Evolutionary conservation across 2,797 vertebrate genomes (phyloP).

Genomic region (Merluccius polli): DNA sequence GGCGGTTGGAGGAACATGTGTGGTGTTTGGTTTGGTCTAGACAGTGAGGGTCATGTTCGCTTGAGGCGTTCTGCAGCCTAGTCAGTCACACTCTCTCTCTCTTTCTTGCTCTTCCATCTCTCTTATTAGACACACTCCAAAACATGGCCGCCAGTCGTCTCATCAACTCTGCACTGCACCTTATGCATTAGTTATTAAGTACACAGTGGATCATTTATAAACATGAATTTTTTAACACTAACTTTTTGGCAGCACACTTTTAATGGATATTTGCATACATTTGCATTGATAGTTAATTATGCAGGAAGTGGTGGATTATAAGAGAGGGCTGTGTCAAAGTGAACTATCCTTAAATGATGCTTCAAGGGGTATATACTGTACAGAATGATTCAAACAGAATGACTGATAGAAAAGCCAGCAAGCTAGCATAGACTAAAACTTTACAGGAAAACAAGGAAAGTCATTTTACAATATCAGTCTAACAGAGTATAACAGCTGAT

Average conservation of each 20-base stretch:
- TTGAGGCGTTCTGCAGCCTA: constrained; percentile 33
- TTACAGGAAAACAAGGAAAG: no score
- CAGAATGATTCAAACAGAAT: no score
- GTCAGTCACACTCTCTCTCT: not conserved
- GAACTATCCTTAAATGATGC: not conserved
- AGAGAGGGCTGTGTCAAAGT: not conserved
- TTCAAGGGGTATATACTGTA: no score
- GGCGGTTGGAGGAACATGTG: not conserved
- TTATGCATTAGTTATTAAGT: constrained; percentile 37
- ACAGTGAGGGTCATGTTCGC: constrained; percentile 40
- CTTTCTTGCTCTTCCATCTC: not conserved
- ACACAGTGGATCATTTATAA: constrained; percentile 35
- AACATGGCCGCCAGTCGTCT: not conserved
- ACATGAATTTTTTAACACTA: constrained; percentile 34
- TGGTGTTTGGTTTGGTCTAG: not conserved
- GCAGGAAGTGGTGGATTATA: not conserved
- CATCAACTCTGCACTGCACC: constrained; percentile 28
- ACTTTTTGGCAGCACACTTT: constrained; percentile 6
- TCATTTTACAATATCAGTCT: no score
- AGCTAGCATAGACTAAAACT: no score
- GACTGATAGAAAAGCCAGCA: no score
- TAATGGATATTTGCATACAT: not conserved
- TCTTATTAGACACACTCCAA: constrained; percentile 6
- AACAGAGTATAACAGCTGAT: not conserved
- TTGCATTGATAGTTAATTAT: not conserved